Base-by-base conservation (phyloP, 2,113 vertebrate species). In the Pterocles gutturalis region DNA sequence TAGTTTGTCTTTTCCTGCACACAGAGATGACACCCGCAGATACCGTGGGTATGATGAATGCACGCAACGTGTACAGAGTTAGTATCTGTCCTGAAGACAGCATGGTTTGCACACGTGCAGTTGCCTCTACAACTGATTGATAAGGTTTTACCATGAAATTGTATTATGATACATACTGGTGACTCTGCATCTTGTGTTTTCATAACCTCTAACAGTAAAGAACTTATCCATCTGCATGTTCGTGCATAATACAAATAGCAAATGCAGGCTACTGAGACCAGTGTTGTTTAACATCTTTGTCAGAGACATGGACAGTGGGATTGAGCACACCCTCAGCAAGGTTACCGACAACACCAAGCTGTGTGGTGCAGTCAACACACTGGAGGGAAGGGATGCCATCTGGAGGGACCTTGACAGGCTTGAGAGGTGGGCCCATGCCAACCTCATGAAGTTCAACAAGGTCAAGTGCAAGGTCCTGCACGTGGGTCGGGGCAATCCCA, bases 81-180 rank as follows among this genome's bases (percentile, higher is more conserved):
- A 33, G 13, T 20, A 41, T 29, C 58, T 84, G n/a, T 70, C 67
- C 72, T 62, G 55, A 73, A 81, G 51, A 46, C 21, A 61, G 34
- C 1, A 0, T 46, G 43, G 53, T 36, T 22, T 71, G 51, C 34
- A 57, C 14, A 28, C 1, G 0, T 12, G 24, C 33, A 49, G 9
- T 38, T 67, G 66, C 17, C 26, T 80, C 46, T 90, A 36, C 28
- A 86, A 29, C 12, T 36, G 41, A 57, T 62, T 3, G 3, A 5
- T 66, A 75, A 3, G 45, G 3, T 75, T 83, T 55, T 75, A 62
- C 12, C 54, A 66, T 21, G 10, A 65, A 85, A 76, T 46, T 34
- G 2, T 36, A 11, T 82, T 51, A 38, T 25, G 13, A 72, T 45
- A 16, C 17, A 26, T 29, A 49, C 24, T 67, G 33, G 36, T 38